These are phyloP conservation scores for Cygnus atratus DNA, from an alignment of 2,113 vertebrate genomes.

Conservation along the genomic window DNA sequence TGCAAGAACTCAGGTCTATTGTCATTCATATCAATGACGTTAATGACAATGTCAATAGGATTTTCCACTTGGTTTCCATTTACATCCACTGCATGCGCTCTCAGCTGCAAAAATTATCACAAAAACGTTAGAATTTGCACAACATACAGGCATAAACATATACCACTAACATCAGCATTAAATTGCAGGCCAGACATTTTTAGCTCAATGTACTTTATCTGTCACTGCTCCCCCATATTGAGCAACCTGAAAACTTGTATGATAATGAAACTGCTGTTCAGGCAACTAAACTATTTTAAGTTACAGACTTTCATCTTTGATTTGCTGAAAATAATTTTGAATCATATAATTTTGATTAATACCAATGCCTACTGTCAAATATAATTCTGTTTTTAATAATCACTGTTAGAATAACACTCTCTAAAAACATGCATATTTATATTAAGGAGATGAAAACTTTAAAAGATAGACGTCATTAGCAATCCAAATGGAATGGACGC, in stretches of 20 bases:
- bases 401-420: background rate
- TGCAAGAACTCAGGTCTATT: slow-evolving; percentile 96
- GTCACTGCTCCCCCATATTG: background rate
- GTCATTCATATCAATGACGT: slow-evolving; percentile 99
- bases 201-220: background rate
- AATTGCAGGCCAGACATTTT: background rate
- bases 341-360: background rate
- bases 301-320: background rate
- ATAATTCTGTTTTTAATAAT: background rate
- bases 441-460: background rate
- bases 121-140: slow-evolving; percentile 44
- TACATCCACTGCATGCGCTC: slow-evolving; percentile 96
- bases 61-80: slow-evolving; percentile 99
- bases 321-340: background rate
- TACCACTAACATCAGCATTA: background rate
- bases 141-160: background rate
- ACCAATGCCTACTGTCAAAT: background rate
- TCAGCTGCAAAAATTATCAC: slow-evolving; percentile 81
- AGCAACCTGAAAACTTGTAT: too few species aligned
- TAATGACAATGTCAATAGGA: slow-evolving; percentile 97
- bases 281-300: background rate
- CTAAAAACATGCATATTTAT: background rate
- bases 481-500: background rate
- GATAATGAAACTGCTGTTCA: background rate
- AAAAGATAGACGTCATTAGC: background rate